A percentile compares a stretch with the other conserved stretches of the same genome.
phyloP scores from a whole-genome alignment of 2,888 invertebrate species.

The Clostera curtula region DNA sequence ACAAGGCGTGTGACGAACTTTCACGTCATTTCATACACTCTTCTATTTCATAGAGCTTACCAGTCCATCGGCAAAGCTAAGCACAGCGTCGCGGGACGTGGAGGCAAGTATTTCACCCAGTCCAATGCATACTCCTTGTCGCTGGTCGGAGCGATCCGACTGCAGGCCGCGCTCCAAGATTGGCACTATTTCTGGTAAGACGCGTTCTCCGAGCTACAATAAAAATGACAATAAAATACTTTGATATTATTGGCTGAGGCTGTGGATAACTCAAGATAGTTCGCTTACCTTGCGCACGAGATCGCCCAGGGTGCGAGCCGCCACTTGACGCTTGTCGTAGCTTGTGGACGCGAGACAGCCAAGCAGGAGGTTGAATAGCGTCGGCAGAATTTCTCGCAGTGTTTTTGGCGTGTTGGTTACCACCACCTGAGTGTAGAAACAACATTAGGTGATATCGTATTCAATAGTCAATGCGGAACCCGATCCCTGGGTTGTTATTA shows the following conservation, averaged over 20 bases:
- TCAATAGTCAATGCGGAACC: background rate
- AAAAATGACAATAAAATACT: conserved; percentile 1
- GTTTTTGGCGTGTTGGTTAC: conserved; percentile 98
- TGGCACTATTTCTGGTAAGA: conserved; percentile 98
- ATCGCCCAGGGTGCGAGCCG: conserved; percentile 96
- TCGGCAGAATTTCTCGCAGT: conserved; percentile 95
- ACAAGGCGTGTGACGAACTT: background rate
- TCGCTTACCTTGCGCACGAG: conserved; percentile 85
- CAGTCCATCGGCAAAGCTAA: conserved; percentile 76
- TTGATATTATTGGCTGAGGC: background rate
- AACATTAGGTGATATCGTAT: background rate
- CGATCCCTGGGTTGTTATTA: conserved; percentile 7
- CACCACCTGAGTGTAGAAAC: conserved; percentile 77
- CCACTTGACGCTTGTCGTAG: conserved; percentile 97
- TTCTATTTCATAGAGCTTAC: conserved; percentile 19
- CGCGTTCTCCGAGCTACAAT: conserved; percentile 89
- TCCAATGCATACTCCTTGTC: conserved; percentile 99
- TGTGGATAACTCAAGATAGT: background rate
- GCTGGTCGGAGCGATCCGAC: conserved; percentile 93
- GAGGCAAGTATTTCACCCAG: conserved; percentile 98
- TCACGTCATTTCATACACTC: background rate
- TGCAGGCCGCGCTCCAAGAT: conserved; percentile 95
- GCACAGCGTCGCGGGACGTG: conserved; percentile 94
- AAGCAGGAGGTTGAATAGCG: conserved; percentile 91
- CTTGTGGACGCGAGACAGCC: conserved; percentile 97